phyloP scores from a whole-genome alignment of 2,113 vertebrate species.

The Sinocyclocheilus grahami region DNA sequence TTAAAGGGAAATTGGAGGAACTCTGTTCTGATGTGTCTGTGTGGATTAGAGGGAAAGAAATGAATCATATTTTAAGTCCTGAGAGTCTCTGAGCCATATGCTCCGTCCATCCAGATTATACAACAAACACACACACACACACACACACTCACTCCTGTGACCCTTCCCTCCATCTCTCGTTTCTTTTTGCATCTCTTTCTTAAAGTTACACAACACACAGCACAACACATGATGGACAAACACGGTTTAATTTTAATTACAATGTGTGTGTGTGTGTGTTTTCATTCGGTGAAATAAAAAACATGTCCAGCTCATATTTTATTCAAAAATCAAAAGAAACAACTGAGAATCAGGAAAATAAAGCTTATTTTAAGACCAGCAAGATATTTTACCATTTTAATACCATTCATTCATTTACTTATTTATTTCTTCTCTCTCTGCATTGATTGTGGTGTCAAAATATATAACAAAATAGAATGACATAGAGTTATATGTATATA shows the following conservation, averaged over 20 bases:
- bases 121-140: not conserved
- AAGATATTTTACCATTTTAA: not conserved
- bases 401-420: not conserved
- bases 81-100: constrained; percentile 69
- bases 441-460: no score
- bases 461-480: no score
- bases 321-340: not conserved
- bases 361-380: not conserved
- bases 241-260: not conserved
- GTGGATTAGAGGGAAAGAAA: constrained; percentile 75
- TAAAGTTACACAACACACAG: not conserved
- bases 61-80: constrained; percentile 79
- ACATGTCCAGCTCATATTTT: not conserved
- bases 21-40: constrained; percentile 37
- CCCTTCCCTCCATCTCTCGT: not conserved
- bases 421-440: no score
- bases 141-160: not conserved
- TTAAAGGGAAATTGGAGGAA: constrained; percentile 53
- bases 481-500: no score
- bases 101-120: constrained; percentile 67
- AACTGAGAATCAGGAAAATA: not conserved
- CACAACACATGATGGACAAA: not conserved
- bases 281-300: not conserved
- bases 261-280: not conserved
- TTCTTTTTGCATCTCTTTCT: not conserved